Conservation (phyloP, 2,888 invertebrate genomes). For the Tetanocera ferruginea region DNA sequence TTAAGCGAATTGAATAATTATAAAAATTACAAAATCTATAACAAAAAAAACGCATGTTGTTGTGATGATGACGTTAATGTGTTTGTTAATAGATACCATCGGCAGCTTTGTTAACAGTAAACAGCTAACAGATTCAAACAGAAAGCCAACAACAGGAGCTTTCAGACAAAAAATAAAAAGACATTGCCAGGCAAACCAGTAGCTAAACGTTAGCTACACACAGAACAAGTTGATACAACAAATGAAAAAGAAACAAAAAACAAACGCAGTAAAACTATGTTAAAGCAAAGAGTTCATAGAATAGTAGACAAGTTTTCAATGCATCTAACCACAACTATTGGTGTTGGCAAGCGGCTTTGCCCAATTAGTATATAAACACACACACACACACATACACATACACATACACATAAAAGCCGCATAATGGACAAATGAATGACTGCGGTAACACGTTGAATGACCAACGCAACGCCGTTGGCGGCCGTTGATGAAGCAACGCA, state of each 20-base stretch:
- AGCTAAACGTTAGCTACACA: background rate
- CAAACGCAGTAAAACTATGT: background rate
- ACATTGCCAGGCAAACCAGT: background rate
- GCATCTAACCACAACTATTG: slow-evolving; percentile 12
- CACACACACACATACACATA: background rate
- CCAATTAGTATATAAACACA: slow-evolving; percentile 29
- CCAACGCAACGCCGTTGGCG: slow-evolving; percentile 20
- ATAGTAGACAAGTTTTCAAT: background rate
- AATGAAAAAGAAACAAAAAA: background rate
- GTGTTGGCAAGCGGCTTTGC: slow-evolving; percentile 14
- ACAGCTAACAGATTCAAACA: slow-evolving; percentile 3
- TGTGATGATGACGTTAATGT: no score
- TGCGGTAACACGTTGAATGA: slow-evolving; percentile 31
- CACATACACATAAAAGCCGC: background rate
- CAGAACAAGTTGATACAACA: background rate
- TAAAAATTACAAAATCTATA: no score
- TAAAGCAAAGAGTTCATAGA: background rate
- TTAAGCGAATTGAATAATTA: no score
- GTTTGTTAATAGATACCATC: no score
- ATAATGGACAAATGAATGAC: slow-evolving; percentile 22
- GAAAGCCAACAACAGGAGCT: background rate
- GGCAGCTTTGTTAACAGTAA: background rate
- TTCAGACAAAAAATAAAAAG: background rate
- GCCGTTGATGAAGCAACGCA: slow-evolving; percentile 31
- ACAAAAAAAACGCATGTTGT: no score